phyloP scores from a whole-genome alignment of 1,140 invertebrate species.

The Bombus huntii region DNA sequence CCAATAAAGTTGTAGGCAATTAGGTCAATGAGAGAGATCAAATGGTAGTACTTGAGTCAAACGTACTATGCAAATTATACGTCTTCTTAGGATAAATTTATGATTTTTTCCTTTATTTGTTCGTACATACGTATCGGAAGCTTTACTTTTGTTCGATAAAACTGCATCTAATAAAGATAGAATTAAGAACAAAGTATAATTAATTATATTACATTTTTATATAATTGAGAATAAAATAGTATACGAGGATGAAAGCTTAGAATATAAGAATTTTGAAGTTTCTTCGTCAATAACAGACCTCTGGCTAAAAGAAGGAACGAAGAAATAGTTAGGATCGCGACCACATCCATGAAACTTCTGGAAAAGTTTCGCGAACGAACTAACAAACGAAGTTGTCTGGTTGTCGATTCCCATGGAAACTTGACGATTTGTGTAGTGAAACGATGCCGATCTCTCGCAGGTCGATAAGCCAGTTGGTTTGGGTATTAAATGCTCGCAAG shows the following conservation, averaged over 20 bases:
- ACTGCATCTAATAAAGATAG: background rate
- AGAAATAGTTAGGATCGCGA: background rate
- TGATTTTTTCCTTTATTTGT: background rate
- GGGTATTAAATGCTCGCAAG: constrained; percentile 42
- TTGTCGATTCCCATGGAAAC: constrained; percentile 29
- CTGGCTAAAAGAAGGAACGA: constrained; percentile 27
- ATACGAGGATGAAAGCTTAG: too few relatives aligned
- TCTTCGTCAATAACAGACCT: constrained; percentile 25
- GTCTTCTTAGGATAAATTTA: background rate
- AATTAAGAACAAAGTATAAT: background rate
- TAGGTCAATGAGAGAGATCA: background rate
- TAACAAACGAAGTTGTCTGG: constrained; percentile 59
- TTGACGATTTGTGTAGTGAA: constrained; percentile 53
- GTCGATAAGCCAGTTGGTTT: constrained; percentile 40
- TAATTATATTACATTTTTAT: too few relatives aligned
- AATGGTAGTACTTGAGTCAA: background rate
- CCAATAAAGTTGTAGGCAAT: background rate
- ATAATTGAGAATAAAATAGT: too few relatives aligned
- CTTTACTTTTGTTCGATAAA: background rate
- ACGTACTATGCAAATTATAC: background rate
- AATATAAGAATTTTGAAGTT: constrained; percentile 30
- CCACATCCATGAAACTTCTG: constrained; percentile 10
- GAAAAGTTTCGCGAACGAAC: constrained; percentile 54
- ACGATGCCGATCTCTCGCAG: constrained; percentile 24
- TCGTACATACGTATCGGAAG: background rate